These are phyloP conservation scores for Chironomus tentans DNA, from an alignment of 2,888 invertebrate species.

Conservation along the genomic window DNA sequence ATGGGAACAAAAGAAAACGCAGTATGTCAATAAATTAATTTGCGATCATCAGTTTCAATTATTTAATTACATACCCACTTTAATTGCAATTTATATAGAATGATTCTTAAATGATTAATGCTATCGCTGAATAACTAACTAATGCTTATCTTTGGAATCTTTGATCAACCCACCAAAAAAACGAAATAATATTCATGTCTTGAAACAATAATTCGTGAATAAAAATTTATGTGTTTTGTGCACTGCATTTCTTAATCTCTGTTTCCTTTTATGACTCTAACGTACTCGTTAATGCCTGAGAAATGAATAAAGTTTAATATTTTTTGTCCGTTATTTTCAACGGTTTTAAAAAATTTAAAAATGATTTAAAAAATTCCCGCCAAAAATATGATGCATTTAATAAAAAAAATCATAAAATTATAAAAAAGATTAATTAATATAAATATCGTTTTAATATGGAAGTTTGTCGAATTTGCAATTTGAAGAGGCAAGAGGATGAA, in stretches of 20 bases:
- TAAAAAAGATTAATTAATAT: too few relatives aligned
- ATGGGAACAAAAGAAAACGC: not conserved
- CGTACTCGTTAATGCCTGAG: not conserved
- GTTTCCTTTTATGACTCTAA: not conserved
- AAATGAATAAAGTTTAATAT: too few relatives aligned
- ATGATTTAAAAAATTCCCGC: too few relatives aligned
- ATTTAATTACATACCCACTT: constrained; percentile 14
- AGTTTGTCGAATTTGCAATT: too few relatives aligned
- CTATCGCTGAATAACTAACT: not conserved
- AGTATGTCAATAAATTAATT: constrained; percentile 12
- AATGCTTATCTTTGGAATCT: constrained; percentile 1
- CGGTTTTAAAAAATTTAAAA: too few relatives aligned
- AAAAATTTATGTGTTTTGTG: not conserved
- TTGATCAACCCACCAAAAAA: not conserved
- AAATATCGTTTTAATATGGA: too few relatives aligned
- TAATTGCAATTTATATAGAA: constrained; percentile 1
- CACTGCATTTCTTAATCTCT: not conserved
- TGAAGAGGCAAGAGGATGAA: too few relatives aligned
- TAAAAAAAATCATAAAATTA: too few relatives aligned
- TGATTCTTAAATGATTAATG: constrained; percentile 5
- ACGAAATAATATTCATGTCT: not conserved
- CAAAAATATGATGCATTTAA: too few relatives aligned
- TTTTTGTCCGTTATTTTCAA: too few relatives aligned
- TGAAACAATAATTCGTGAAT: not conserved
- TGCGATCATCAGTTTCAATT: constrained; percentile 13